These are phyloP conservation scores for Auanema freiburgensis DNA, from an alignment of 2,888 invertebrate species.

Conservation along the genomic window DNA sequence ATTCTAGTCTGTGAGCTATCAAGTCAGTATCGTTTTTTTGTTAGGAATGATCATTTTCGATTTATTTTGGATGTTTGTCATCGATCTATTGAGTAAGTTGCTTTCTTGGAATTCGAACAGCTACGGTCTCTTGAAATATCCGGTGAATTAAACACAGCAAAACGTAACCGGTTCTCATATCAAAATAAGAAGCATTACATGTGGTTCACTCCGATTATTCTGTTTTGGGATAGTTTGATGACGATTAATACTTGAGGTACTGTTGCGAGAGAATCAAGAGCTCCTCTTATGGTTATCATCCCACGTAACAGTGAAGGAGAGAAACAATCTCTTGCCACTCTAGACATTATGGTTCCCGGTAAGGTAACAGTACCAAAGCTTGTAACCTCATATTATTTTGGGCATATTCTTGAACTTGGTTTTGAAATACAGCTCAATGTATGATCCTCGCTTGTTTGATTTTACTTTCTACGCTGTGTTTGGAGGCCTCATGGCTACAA, in stretches of 20 bases:
- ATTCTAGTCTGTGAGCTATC: conserved; percentile 41
- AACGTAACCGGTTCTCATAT: background rate
- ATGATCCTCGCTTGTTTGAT: conserved; percentile 37
- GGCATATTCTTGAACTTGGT: conserved; percentile 44
- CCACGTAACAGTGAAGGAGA: conserved; percentile 39
- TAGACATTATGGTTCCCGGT: conserved; percentile 48
- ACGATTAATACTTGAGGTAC: conserved; percentile 26
- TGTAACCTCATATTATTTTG: conserved; percentile 5
- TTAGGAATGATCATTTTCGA: conserved; percentile 42
- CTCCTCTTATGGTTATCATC: conserved; percentile 42
- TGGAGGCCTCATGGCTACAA: conserved; percentile 30
- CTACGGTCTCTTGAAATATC: background rate
- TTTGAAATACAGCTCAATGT: conserved; percentile 51
- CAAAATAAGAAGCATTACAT: background rate
- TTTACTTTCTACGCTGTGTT: conserved; percentile 35
- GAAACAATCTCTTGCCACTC: conserved; percentile 41
- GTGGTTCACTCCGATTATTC: background rate
- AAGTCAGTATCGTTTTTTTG: conserved; percentile 35
- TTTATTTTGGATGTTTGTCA: conserved; percentile 45
- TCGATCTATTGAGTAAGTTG: conserved; percentile 44
- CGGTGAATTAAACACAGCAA: background rate
- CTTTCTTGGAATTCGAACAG: background rate
- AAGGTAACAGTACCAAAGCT: background rate
- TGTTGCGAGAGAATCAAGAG: conserved; percentile 33
- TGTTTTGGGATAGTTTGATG: too few species aligned